Conservation (phyloP, 2,888 invertebrate species). For the Fragum sueziense region DNA sequence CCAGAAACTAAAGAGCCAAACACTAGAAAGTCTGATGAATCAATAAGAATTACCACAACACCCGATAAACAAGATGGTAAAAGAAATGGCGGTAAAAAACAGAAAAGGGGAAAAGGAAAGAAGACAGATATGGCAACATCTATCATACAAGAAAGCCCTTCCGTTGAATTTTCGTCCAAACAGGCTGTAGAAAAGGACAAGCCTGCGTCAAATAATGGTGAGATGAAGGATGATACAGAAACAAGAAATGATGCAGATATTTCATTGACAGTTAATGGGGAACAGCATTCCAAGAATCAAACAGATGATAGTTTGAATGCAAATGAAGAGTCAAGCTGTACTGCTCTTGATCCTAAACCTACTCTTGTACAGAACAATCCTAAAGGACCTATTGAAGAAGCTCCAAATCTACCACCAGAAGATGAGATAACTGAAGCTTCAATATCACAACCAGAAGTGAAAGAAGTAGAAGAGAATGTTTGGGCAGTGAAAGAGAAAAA, state of each 20-base stretch:
- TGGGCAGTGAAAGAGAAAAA: neutral
- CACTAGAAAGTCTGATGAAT: neutral
- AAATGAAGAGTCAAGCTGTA: neutral
- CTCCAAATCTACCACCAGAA: neutral
- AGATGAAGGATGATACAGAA: neutral
- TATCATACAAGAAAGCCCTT: neutral
- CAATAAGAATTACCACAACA: neutral
- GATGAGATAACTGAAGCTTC: neutral
- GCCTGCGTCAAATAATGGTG: neutral
- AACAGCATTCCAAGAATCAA: neutral
- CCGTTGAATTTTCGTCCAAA: too few species aligned
- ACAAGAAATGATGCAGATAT: neutral
- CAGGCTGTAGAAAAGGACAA: neutral
- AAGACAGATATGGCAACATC: neutral
- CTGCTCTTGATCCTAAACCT: too few species aligned
- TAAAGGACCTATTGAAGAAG: too few species aligned
- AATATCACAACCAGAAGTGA: neutral
- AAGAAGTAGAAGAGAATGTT: neutral
- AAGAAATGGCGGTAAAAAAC: neutral
- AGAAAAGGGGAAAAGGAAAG: conserved; percentile 2
- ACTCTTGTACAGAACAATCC: too few species aligned
- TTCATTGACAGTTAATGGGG: neutral
- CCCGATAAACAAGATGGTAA: neutral
- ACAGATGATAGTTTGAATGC: neutral
- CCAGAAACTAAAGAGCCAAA: neutral